Evolutionary conservation across 1,140 invertebrate species (phyloP), one percentile per base, ranked within the genome.

Genomic region (Nylanderia fulva): DNA sequence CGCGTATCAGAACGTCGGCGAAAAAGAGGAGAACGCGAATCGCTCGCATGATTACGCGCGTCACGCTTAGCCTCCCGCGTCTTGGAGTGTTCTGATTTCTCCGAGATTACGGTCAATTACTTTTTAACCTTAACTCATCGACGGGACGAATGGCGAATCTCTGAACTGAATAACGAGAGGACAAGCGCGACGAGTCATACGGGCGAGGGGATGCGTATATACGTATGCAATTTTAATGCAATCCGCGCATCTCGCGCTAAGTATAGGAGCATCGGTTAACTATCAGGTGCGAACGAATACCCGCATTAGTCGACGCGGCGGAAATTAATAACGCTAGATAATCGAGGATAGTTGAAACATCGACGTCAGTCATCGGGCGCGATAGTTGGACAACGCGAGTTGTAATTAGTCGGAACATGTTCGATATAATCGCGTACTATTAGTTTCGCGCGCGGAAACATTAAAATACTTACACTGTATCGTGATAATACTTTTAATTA

Each of bases 1-100:
- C 72, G 56, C 75, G 80, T 52, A 60, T 39, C 54, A 60, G 39
- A 66, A 45, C 33, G 33, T 68, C 85, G 36, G 60, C 45, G 60
- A 54, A 72, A 52, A 72, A 72, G 58, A 66, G 36, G 45, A n/a
- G 56, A 61, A 71, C 42, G 72, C 71, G 29, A 33, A 42, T 66
- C 60, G 60, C 79, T 66, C 83, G 39, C 60, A 85, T 56, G 86
- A 85, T 88, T 71, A 79, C 74, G 74, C 84, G 86, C 63, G 69
- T 89, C 80, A 84, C 60, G 84, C 80, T 24, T 45, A 36, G 42
- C 24, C 18, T 42, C 29, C 29, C 29, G 29, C n/a, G 64, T 52
- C 56, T 60, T 15, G 56, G 39, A 29, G 48, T 29, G 36, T 42
- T 56, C 36, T 27, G 36, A 71, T 80, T 52, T 24, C 27, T 18